Percentiles rank a stretch among this genome's conserved stretches.
Conservation (phyloP, 2,888 invertebrate genomes). For the Pristionchus japonicus region DNA sequence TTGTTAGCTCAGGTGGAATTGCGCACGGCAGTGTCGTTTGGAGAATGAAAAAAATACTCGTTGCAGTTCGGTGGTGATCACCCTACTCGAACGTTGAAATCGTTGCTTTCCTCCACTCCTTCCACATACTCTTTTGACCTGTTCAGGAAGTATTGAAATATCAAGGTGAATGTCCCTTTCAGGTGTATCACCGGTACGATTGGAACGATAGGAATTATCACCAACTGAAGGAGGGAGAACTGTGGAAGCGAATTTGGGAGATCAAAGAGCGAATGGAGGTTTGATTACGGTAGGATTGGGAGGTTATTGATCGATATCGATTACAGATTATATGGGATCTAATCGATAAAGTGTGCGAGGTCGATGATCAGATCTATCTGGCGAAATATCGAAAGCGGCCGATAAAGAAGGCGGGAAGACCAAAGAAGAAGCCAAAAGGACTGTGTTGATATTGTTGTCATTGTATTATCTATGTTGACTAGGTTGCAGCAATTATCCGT, state of each 20-base stretch:
- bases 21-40: no score
- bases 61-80: no score
- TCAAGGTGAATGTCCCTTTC: neutral
- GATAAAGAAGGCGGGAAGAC: neutral
- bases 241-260: constrained; percentile 27
- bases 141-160: neutral
- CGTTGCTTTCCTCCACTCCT: no score
- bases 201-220: neutral
- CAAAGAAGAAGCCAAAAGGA: neutral
- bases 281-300: neutral
- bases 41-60: no score
- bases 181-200: constrained; percentile 33
- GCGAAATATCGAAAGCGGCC: neutral
- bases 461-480: neutral
- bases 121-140: no score
- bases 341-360: neutral
- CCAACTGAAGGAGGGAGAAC: neutral
- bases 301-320: neutral
- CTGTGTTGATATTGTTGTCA: neutral
- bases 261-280: neutral
- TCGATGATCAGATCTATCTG: constrained; percentile 5
- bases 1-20: no score
- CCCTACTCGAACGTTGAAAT: no score
- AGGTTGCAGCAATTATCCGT: no score
- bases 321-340: constrained; percentile 36